Base-by-base conservation (phyloP, 2,888 invertebrate genomes). In the Latheticus oryzae region DNA sequence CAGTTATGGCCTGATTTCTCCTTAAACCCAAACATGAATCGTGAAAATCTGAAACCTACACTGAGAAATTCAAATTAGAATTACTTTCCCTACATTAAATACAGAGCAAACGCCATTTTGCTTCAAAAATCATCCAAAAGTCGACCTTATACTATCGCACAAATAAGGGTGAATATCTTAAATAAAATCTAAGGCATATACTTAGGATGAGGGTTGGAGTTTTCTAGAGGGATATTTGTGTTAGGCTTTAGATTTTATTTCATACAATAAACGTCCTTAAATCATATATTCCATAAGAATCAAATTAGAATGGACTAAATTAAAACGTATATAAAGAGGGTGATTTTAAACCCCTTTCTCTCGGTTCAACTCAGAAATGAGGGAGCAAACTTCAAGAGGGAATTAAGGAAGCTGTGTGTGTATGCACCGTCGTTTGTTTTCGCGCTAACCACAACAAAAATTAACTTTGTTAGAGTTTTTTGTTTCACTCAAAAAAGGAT, bases 81-180 rank as follows among this genome's bases (percentile, higher is more conserved):
- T 76, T 75, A 76, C 75, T 76, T 73, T 75, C 76, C 76, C 74
- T 73, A 75, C 75, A 76, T 76, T 76, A 75, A 76, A 76, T 76
- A 74, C 65, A 64, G 68, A n/a, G n/a, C n/a, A n/a, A n/a, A n/a
- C 75, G 75, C 76, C 76, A 76, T 76, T 76, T 76, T 75, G 73
- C 65, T 60, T 60, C 61, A 72, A 74, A 74, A 74, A 72, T 71
- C 70, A 71, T 38, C 65, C 71, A 71, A 74, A 72, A 66, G 62
- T 71, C 68, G 63, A 67, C 76, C 75, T 73, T 74, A 74, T 69
- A 65, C 63, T 56, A 51, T 60, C 48, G 58, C 64, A 35, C 52
- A 60, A 65, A 71, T 70, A 75, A 72, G 73, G 74, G 69, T 65
- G 72, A 69, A 63, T 71, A 64, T 73, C 73, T 73, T 73, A 73